A percentile compares a stretch with the other conserved stretches of the same genome.
Evolutionary conservation across 1,140 invertebrate species (phyloP).

Genomic region (Manduca sexta): DNA sequence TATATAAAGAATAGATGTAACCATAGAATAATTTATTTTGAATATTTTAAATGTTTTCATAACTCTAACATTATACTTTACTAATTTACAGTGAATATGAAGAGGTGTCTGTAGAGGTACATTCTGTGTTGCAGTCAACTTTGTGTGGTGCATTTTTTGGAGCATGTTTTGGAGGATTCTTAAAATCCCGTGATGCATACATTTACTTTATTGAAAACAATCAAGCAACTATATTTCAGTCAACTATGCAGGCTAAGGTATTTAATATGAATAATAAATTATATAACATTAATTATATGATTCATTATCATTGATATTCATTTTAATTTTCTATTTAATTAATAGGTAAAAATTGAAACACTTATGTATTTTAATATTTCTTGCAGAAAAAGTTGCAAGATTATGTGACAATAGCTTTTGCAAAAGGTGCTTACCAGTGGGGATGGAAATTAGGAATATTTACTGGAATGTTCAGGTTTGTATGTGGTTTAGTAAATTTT

Average conservation of each 20-base stretch:
- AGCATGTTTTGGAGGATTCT: slow-evolving; percentile 76
- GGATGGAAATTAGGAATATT: slow-evolving; percentile 75
- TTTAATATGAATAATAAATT: slow-evolving; percentile 6
- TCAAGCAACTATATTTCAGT: slow-evolving; percentile 79
- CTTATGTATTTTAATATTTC: slow-evolving; percentile 23
- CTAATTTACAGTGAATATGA: slow-evolving; percentile 74
- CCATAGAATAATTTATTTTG: too few relatives aligned
- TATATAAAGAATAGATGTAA: too few relatives aligned
- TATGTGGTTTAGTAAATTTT: not conserved
- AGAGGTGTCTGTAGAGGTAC: slow-evolving; percentile 74
- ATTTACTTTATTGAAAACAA: slow-evolving; percentile 82
- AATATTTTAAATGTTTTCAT: not conserved
- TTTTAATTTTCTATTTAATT: too few relatives aligned
- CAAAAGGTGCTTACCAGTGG: slow-evolving; percentile 79
- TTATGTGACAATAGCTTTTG: slow-evolving; percentile 76
- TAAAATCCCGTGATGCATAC: slow-evolving; percentile 74
- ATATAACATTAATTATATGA: too few relatives aligned
- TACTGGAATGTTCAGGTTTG: slow-evolving; percentile 8
- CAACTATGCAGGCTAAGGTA: slow-evolving; percentile 81
- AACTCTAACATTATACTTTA: not conserved
- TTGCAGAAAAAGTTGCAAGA: slow-evolving; percentile 80
- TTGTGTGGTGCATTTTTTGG: slow-evolving; percentile 75
- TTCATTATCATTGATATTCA: too few relatives aligned
- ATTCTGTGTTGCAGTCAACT: slow-evolving; percentile 74
- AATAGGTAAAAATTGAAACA: not conserved